Evolutionary conservation across 2,113 vertebrate genomes (phyloP).

Genomic region (Aptenodytes patagonicus): DNA sequence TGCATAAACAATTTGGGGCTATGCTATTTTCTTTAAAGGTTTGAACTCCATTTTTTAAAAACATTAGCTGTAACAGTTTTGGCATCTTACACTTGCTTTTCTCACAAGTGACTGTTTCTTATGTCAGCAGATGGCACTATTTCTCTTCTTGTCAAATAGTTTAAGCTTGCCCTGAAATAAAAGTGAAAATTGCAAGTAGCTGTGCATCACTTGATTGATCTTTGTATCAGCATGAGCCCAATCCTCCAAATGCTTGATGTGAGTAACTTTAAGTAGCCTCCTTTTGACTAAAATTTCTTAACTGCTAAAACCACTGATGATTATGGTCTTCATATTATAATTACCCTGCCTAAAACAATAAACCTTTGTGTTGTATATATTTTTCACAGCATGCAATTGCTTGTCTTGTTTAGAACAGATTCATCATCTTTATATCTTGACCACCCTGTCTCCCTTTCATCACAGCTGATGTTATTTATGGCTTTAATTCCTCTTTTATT

Average conservation of each 20-base stretch:
- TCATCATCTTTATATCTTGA: slow-evolving; percentile 19
- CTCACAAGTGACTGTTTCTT: not conserved
- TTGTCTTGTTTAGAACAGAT: slow-evolving; percentile 39
- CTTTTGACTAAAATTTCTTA: slow-evolving; percentile 29
- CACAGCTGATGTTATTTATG: slow-evolving; percentile 32
- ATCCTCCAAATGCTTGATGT: slow-evolving; percentile 38
- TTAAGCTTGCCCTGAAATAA: not conserved
- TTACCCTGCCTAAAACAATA: slow-evolving; percentile 35
- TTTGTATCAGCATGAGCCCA: slow-evolving; percentile 35
- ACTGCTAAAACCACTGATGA: slow-evolving; percentile 5
- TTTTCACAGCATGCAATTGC: slow-evolving; percentile 42
- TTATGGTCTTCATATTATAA: slow-evolving; percentile 33
- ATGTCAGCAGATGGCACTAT: slow-evolving; percentile 74
- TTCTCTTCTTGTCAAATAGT: slow-evolving; percentile 46
- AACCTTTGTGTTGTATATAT: slow-evolving; percentile 26
- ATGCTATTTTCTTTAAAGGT: not conserved
- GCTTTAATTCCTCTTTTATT: slow-evolving; percentile 28
- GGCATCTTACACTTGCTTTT: not conserved
- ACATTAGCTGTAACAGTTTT: not conserved
- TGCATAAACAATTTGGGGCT: not conserved
- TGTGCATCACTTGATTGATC: slow-evolving; percentile 37
- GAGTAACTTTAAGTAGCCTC: slow-evolving; percentile 25
- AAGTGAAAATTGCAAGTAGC: slow-evolving; percentile 22
- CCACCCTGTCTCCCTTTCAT: not conserved
- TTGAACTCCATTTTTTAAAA: not conserved